Evolutionary conservation across 2,113 vertebrate species (phyloP), one percentile per base, ranked within the genome.

Genomic region (Dryoscopus gambensis): DNA sequence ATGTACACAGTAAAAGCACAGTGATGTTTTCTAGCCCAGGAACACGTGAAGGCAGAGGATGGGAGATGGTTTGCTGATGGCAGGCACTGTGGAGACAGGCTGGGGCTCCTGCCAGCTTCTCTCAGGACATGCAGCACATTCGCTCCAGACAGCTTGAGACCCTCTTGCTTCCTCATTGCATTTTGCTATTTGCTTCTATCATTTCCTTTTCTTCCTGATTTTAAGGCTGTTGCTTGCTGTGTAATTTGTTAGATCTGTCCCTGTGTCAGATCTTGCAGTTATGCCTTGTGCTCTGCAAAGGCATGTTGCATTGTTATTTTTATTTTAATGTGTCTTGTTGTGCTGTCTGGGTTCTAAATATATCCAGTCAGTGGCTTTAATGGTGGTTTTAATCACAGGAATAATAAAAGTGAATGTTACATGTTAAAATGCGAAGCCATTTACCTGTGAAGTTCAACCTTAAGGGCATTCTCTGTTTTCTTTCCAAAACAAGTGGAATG

Each of bases 361-460:
- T 62, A 75, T 59, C 83, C 80, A 85, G 60, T 91, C 75, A 77
- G 79, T 88, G 75, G 74, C 67, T 85, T 70, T 81, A 84, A 84
- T 42, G 42, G 74, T 83, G 35, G 2, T 28, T 82, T 94, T 76
- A 77, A 74, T 90, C 74, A 78, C 91, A 90, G 88, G 91, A 96
- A 93, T 89, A 96, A 93, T 89, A 85, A 84, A 94, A 73, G 81
- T 84, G 85, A 95, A 67, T 0, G 1, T 57, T 55, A 22, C 14
- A 15, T 74, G 25, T 55, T 94, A 77, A 84, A 82, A 81, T 85
- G 80, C 40, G 31, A 91, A 87, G 59, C 69, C 33, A 71, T 96
- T 94, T 95, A 83, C 86, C 79, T 84, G 63, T 77, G 63, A 91
- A 93, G 62, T 90, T 92, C 47, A 90, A 44, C 65, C 53, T 70